Conservation (phyloP, 2,888 invertebrate genomes). For the Euplexia lucipara region DNA sequence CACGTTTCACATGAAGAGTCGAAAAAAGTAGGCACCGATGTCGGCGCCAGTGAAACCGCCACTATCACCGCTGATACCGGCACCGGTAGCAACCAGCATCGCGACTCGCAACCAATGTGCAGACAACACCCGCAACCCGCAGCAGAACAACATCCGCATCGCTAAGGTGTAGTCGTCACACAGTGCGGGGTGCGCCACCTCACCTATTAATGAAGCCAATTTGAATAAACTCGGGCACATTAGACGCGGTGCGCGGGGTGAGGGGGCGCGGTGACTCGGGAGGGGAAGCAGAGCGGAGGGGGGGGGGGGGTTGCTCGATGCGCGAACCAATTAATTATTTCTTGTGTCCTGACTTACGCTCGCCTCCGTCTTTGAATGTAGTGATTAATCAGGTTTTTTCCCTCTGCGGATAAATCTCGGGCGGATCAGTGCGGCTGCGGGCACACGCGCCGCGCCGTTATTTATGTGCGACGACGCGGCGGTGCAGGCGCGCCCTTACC, state of each 20-base stretch:
- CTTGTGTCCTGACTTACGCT: slow-evolving; percentile 83
- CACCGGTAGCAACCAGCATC: no score
- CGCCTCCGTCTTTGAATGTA: slow-evolving; percentile 82
- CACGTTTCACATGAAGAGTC: no score
- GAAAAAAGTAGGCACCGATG: no score
- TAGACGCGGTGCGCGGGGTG: slow-evolving; percentile 58
- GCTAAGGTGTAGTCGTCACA: slow-evolving; percentile 14
- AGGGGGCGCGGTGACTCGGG: slow-evolving; percentile 36
- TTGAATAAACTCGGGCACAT: slow-evolving; percentile 73
- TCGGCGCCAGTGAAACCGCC: no score
- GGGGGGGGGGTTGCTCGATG: slow-evolving; percentile 33
- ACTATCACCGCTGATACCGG: no score
- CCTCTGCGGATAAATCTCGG: slow-evolving; percentile 75
- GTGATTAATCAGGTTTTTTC: slow-evolving; percentile 86
- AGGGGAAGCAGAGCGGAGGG: slow-evolving; percentile 31
- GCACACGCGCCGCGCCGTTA: slow-evolving; percentile 62
- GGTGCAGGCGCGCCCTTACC: slow-evolving; percentile 40
- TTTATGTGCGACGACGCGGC: slow-evolving; percentile 68
- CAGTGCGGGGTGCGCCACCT: slow-evolving; percentile 24
- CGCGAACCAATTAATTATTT: slow-evolving; percentile 82
- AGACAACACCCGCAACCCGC: slow-evolving; percentile 4
- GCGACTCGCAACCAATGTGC: no score
- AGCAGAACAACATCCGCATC: slow-evolving; percentile 18
- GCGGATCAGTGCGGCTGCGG: slow-evolving; percentile 57
- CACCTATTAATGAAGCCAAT: slow-evolving; percentile 76